phyloP scores from a whole-genome alignment of 2,797 vertebrate genomes.

The Syncerus caffer region DNA sequence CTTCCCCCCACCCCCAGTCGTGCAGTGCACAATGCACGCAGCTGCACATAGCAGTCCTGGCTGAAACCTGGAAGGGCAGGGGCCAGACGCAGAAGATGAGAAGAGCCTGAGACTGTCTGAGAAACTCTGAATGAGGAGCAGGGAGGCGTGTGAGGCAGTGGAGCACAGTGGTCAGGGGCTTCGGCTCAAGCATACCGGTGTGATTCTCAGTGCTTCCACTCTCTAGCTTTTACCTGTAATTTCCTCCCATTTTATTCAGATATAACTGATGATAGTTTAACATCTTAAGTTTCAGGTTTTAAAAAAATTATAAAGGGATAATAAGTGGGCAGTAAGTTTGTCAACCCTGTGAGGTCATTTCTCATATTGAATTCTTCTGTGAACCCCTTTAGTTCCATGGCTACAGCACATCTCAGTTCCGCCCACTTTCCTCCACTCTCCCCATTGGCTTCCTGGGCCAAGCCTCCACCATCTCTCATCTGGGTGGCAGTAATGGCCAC shows the following conservation, averaged over 20 bases:
- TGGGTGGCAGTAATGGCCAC: background rate
- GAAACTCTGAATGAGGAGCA: background rate
- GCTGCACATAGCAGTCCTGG: background rate
- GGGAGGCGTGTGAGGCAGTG: background rate
- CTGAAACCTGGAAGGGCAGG: background rate
- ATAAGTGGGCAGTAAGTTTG: background rate
- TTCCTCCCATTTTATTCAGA: background rate
- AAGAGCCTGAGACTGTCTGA: background rate
- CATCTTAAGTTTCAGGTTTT: background rate
- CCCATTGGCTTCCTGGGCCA: background rate
- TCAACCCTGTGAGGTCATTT: background rate
- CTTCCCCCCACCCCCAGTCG: background rate
- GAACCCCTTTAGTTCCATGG: background rate
- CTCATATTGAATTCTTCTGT: background rate
- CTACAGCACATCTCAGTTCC: background rate
- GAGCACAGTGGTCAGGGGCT: background rate
- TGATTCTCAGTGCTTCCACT: background rate
- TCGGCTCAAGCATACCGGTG: background rate
- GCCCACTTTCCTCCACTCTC: background rate
- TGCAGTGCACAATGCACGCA: background rate
- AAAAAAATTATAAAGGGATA: background rate
- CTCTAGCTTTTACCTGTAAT: background rate
- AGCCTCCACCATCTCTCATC: background rate
- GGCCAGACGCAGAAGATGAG: background rate
- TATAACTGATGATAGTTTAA: background rate